These are phyloP conservation scores for Anastrepha ludens DNA, from an alignment of 1,140 invertebrate species.

Conservation along the genomic window DNA sequence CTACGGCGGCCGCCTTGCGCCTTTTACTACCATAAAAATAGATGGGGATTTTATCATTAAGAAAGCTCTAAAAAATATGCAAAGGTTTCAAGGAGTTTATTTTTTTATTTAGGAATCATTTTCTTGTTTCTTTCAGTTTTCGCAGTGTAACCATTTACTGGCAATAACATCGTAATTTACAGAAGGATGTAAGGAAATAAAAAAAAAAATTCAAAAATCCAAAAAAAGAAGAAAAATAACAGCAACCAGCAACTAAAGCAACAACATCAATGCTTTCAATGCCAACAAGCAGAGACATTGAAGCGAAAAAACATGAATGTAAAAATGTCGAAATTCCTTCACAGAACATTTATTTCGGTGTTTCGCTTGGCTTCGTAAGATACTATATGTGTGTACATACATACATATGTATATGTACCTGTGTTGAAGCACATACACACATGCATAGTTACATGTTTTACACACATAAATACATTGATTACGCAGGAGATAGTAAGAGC, in stretches of 20 bases:
- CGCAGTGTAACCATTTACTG: slow-evolving; percentile 15
- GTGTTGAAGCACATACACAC: background rate
- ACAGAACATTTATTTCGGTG: slow-evolving; percentile 73
- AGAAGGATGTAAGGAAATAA: slow-evolving; percentile 28
- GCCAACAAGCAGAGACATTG: slow-evolving; percentile 13
- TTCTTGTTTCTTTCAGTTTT: background rate
- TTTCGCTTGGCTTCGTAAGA: slow-evolving; percentile 64
- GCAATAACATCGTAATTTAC: slow-evolving; percentile 50
- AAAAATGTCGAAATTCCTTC: slow-evolving; percentile 71
- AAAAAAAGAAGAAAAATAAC: background rate
- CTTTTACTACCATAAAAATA: too few relatives aligned
- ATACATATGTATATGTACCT: background rate
- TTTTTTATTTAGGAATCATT: background rate
- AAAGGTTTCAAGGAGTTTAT: background rate
- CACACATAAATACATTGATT: slow-evolving; percentile 41
- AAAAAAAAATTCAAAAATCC: slow-evolving; percentile 60
- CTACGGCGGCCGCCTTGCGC: too few relatives aligned
- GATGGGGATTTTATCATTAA: too few relatives aligned
- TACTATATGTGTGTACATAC: background rate
- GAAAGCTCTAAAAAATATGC: background rate
- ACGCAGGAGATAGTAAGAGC: slow-evolving; percentile 22
- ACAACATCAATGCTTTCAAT: slow-evolving; percentile 66
- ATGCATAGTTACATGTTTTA: background rate
- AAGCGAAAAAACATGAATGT: slow-evolving; percentile 58
- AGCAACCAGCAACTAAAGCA: background rate